Conservation (phyloP, 2,797 vertebrate genomes). For the Leucoraja ocellata region DNA sequence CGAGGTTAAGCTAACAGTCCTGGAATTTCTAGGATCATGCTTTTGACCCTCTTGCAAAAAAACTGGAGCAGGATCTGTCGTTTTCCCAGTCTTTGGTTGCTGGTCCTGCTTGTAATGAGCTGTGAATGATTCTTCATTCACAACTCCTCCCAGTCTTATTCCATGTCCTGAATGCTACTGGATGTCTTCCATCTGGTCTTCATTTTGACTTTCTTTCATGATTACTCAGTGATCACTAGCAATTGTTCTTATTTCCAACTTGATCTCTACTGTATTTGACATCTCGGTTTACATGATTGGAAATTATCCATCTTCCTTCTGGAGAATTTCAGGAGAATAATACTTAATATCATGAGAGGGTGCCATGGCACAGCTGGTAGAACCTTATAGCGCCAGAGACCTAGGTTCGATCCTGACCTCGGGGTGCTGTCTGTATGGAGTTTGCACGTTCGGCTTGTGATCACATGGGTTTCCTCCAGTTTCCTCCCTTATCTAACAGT, state of each 20-base stretch:
- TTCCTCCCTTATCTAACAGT: too few species aligned
- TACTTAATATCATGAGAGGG: not conserved
- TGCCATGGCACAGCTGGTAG: too few species aligned
- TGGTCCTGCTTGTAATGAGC: conserved; percentile 4
- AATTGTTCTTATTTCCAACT: not conserved
- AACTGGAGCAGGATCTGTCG: conserved; percentile 4
- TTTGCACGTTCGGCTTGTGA: too few species aligned
- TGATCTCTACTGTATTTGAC: not conserved
- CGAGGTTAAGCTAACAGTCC: conserved; percentile 25
- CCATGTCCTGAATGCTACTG: not conserved
- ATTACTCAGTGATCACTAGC: not conserved
- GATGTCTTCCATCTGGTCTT: conserved; percentile 29
- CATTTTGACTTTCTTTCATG: not conserved
- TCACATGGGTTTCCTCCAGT: too few species aligned
- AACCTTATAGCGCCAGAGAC: too few species aligned
- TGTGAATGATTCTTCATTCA: not conserved
- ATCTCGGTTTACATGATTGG: too few species aligned
- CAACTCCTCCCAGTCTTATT: conserved; percentile 24
- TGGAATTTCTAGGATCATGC: conserved; percentile 13
- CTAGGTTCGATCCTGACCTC: too few species aligned
- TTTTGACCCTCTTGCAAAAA: not conserved
- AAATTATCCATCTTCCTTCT: too few species aligned
- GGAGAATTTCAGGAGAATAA: not conserved
- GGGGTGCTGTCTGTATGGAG: too few species aligned
- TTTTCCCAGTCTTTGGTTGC: conserved; percentile 1